Conservation (phyloP, 2,113 vertebrate genomes). For the Carassius gibelio region DNA sequence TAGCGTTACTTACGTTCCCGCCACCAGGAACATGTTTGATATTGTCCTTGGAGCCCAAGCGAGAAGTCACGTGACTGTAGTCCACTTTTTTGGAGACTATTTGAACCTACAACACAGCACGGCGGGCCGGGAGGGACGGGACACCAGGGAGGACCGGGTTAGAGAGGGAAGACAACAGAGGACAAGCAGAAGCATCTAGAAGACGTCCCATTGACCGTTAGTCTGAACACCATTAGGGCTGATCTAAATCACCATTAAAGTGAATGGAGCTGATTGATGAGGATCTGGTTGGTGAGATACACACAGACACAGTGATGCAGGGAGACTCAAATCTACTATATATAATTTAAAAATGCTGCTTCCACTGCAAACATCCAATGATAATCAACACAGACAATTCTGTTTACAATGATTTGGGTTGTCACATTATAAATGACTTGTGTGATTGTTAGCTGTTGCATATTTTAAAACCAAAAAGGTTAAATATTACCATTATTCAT, state of each 20-base stretch:
- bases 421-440: too few species aligned
- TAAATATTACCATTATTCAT: too few species aligned
- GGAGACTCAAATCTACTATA: neutral
- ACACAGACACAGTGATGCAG: neutral
- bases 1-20: slow-evolving; percentile 95
- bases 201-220: neutral
- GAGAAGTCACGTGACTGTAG: slow-evolving; percentile 98
- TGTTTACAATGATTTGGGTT: too few species aligned
- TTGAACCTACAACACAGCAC: slow-evolving; percentile 90
- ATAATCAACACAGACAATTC: too few species aligned
- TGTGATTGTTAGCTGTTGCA: neutral
- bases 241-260: neutral
- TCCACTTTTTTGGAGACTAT: slow-evolving; percentile 98
- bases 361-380: too few species aligned
- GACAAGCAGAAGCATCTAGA: slow-evolving; percentile 54
- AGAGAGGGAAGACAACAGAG: slow-evolving; percentile 45
- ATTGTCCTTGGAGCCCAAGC: slow-evolving; percentile 99
- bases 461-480: too few species aligned
- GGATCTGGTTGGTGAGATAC: neutral
- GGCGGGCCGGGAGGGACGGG: slow-evolving; percentile 74
- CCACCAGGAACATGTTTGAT: slow-evolving; percentile 99
- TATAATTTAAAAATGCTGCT: too few species aligned
- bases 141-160: slow-evolving; percentile 51
- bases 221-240: neutral
- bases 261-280: neutral